A percentile compares a stretch with the other conserved stretches of the same genome.
Evolutionary conservation across 2,888 invertebrate genomes (phyloP).

Genomic region (Pyrgus malvae): DNA sequence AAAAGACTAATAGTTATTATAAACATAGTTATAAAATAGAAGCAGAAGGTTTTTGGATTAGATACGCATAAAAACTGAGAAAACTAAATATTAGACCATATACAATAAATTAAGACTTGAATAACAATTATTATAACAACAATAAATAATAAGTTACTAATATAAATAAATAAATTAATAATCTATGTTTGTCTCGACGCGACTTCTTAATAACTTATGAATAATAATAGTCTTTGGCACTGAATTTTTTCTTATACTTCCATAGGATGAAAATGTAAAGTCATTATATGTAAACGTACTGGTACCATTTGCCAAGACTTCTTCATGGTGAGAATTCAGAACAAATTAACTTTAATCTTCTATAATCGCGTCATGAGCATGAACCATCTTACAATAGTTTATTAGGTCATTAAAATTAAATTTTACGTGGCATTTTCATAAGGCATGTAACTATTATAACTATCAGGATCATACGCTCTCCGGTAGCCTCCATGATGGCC

Average conservation of each 20-base stretch:
- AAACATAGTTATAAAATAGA: neutral
- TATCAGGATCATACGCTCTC: constrained; percentile 69
- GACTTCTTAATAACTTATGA: neutral
- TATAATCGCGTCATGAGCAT: neutral
- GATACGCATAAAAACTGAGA: neutral
- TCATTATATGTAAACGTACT: no score
- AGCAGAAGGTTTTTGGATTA: no score
- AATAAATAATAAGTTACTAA: constrained; percentile 33
- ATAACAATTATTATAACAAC: constrained; percentile 39
- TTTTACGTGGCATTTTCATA: constrained; percentile 55
- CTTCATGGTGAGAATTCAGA: no score
- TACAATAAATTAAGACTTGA: no score
- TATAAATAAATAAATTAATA: constrained; percentile 44
- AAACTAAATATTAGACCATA: no score
- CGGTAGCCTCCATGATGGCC: constrained; percentile 81
- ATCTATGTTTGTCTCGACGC: constrained; percentile 25
- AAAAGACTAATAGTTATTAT: neutral
- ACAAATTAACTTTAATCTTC: neutral
- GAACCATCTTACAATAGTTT: neutral
- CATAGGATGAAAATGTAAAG: no score
- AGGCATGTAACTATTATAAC: constrained; percentile 71
- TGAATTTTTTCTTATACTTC: no score
- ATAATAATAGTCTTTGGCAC: constrained; percentile 14
- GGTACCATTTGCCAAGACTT: constrained; percentile 10
- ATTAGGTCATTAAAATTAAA: neutral